Conservation (phyloP, 2,113 vertebrate genomes). For the Nothoprocta pentlandii region DNA sequence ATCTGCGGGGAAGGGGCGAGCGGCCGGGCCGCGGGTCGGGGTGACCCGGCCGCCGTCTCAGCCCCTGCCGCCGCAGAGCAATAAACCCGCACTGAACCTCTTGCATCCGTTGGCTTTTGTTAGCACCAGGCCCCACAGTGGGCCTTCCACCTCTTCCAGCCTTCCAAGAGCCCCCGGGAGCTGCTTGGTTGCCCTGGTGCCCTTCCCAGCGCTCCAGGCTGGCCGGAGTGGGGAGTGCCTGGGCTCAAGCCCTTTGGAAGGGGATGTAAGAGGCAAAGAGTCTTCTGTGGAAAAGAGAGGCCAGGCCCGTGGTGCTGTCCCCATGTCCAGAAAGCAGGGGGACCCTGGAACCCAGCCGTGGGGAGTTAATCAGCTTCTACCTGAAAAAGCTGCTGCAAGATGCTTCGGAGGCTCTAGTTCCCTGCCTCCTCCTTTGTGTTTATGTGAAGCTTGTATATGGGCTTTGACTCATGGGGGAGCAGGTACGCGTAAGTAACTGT, state of each 20-base stretch:
- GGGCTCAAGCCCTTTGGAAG: neutral
- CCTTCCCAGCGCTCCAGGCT: neutral
- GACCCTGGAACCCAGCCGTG: neutral
- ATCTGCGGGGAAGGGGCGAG: neutral
- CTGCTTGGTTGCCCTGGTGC: neutral
- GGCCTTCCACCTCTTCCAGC: neutral
- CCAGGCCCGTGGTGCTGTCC: neutral
- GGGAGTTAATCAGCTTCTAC: neutral
- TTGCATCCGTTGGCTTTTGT: conserved; percentile 44
- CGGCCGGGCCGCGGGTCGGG: neutral
- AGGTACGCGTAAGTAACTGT: neutral
- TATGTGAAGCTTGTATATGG: neutral
- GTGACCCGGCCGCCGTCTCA: neutral
- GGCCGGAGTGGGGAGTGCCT: neutral
- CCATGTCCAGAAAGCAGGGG: neutral
- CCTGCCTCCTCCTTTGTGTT: no score
- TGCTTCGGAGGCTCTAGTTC: accelerated
- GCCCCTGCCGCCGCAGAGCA: conserved; percentile 9
- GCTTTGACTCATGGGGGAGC: neutral
- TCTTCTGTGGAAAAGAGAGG: neutral
- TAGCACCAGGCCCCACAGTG: neutral
- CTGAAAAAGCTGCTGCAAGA: neutral
- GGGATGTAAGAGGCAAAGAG: neutral
- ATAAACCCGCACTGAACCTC: conserved; percentile 61
- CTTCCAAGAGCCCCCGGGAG: neutral